These are phyloP conservation scores for Myotis lucifugus DNA, from an alignment of 2,113 vertebrate genomes.

Conservation along the genomic window DNA sequence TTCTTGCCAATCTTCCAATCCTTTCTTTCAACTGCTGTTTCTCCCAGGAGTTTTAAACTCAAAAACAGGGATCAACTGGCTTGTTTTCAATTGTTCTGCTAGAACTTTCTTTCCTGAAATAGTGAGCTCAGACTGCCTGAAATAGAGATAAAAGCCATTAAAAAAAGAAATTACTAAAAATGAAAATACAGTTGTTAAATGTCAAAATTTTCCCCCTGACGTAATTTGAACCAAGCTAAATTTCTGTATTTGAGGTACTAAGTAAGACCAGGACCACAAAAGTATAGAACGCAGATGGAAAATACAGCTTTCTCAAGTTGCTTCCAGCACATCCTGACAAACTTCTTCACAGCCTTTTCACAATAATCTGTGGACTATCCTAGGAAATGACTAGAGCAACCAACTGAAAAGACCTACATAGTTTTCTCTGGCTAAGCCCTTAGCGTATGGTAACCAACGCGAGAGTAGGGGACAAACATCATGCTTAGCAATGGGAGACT, in stretches of 20 bases:
- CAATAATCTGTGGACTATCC: background rate
- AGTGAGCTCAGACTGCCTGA: background rate
- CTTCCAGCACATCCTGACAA: background rate
- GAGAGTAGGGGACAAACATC: background rate
- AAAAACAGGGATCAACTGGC: background rate
- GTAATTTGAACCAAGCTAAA: constrained; percentile 19
- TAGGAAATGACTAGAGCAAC: background rate
- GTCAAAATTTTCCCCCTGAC: background rate
- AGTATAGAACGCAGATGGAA: background rate
- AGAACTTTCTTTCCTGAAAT: background rate
- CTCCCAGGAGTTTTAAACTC: constrained; percentile 26
- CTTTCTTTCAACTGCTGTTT: constrained; percentile 1
- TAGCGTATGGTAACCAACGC: background rate
- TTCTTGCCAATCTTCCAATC: background rate
- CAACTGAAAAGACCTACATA: background rate
- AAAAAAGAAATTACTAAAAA: background rate
- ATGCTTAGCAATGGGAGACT: background rate
- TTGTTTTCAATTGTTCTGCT: constrained; percentile 30
- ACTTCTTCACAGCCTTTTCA: background rate
- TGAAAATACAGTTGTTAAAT: constrained; percentile 1
- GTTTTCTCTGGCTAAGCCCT: background rate
- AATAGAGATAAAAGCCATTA: background rate
- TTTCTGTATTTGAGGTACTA: constrained; percentile 19
- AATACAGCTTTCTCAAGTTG: background rate
- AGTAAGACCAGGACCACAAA: background rate